Evolutionary conservation across 2,113 vertebrate genomes (phyloP).

Genomic region (Tringa solitaria): DNA sequence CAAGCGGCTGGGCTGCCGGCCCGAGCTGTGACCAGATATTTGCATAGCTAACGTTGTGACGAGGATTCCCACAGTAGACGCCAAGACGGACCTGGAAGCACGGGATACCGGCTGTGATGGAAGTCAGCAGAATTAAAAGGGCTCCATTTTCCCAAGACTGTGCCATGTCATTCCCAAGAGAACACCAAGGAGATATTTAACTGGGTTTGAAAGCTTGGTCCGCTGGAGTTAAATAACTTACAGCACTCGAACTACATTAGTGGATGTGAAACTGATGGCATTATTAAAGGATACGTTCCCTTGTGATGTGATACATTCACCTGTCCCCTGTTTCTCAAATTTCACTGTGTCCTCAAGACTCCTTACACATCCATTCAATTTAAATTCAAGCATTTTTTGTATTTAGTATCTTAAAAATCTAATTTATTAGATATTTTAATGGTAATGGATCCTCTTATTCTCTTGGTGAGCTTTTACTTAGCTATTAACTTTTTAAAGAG

Average conservation of each 20-base stretch:
- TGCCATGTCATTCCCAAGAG: neutral
- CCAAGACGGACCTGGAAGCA: neutral
- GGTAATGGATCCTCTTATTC: neutral
- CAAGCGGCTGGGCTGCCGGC: neutral
- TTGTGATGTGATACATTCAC: neutral
- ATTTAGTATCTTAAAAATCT: neutral
- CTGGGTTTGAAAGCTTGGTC: slow-evolving; percentile 26
- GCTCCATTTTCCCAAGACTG: neutral
- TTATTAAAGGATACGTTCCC: neutral
- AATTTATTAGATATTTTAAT: neutral
- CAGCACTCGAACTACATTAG: neutral
- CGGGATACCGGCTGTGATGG: neutral
- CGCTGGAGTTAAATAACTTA: slow-evolving; percentile 8
- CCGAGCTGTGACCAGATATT: neutral
- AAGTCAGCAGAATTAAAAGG: neutral
- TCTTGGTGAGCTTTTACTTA: neutral
- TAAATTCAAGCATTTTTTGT: neutral
- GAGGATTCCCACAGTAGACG: neutral
- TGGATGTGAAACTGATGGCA: slow-evolving; percentile 16
- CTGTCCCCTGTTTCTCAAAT: neutral
- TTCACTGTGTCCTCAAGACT: neutral
- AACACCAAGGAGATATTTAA: neutral
- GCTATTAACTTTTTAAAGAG: neutral
- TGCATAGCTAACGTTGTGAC: neutral
- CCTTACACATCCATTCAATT: neutral